Evolutionary conservation across 1,140 invertebrate genomes (phyloP), one percentile per base, ranked within the genome.

Genomic region (Pectinophora gossypiella): DNA sequence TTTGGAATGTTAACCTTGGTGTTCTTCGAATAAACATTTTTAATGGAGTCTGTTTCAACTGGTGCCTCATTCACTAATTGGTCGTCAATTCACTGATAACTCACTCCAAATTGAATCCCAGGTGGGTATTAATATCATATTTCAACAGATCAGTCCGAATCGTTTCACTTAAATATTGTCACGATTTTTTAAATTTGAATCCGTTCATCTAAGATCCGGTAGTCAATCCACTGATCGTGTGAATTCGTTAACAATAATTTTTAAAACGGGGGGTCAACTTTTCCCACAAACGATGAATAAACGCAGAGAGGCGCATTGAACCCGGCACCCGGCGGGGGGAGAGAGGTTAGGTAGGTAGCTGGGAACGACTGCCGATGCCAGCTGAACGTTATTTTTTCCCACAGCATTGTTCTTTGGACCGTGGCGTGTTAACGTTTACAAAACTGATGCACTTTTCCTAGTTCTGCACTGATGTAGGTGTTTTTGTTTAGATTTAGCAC

Each of bases 341-440:
- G 79, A 62, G 77, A 60, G 67, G 70, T 66, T 67, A 61, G 69
- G 79, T 82, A 85, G 83, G 81, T 87, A 83, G 81, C 81, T 87
- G 84, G 84, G 84, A 87, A 87, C 84, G 78, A 82, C 71, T 73
- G 79, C 72, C 78, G 81, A 78, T 82, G 81, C 81, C 84, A 87
- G 84, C 81, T 87, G 84, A 84, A 87, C 84, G 84, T 87, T 87
- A 87, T 87, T 87, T 87, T 87, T 87, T 87, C 81, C 84, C 84
- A 87, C 84, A 87, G 81, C 84, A 87, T 87, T 87, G 84, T 85
- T 85, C 84, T 82, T 87, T 78, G 75, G 75, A 87, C 76, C 81
- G 81, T 82, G 71, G 66, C 78, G 64, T 59, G 60, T 59, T n/a
- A 70, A 77, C 68, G 65, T 74, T 71, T 63, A 66, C 56, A 54